Evolutionary conservation across 2,888 invertebrate genomes (phyloP).

Genomic region (Sesia bembeciformis): DNA sequence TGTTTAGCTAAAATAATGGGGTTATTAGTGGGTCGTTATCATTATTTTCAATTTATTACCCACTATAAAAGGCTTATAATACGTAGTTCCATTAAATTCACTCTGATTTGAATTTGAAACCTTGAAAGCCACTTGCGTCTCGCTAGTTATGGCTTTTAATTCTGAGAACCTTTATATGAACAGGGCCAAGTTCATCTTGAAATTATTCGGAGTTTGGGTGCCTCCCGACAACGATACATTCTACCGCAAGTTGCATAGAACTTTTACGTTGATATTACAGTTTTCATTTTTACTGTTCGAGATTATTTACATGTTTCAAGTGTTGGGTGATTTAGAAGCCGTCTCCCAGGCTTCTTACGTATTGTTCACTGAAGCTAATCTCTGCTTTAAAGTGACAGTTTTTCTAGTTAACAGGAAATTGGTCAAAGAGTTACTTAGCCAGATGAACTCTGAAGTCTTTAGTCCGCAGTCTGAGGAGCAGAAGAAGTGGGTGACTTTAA

Average conservation of each 20-base stretch:
- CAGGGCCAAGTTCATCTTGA: conserved; percentile 55
- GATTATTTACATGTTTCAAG: conserved; percentile 44
- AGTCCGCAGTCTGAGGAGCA: conserved; percentile 15
- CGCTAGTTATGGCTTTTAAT: neutral
- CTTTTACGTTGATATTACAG: conserved; percentile 42
- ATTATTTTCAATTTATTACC: no score
- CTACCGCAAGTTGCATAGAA: conserved; percentile 25
- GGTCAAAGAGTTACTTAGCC: conserved; percentile 29
- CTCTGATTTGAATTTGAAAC: neutral
- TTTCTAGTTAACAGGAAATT: conserved; percentile 38
- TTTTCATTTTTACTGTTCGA: conserved; percentile 52
- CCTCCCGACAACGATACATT: conserved; percentile 26
- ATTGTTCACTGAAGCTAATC: conserved; percentile 55
- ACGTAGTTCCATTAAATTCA: no score
- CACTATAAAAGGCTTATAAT: no score
- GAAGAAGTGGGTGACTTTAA: no score
- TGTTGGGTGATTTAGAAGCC: conserved; percentile 57
- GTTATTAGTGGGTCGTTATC: no score
- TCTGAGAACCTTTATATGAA: conserved; percentile 30
- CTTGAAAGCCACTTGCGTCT: neutral
- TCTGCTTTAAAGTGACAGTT: conserved; percentile 56
- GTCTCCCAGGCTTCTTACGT: conserved; percentile 53
- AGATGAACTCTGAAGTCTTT: conserved; percentile 46
- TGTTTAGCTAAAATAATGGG: no score
- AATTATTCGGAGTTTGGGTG: conserved; percentile 52